phyloP scores from a whole-genome alignment of 2,113 vertebrate genomes.

The Cyanoliseus patagonus region DNA sequence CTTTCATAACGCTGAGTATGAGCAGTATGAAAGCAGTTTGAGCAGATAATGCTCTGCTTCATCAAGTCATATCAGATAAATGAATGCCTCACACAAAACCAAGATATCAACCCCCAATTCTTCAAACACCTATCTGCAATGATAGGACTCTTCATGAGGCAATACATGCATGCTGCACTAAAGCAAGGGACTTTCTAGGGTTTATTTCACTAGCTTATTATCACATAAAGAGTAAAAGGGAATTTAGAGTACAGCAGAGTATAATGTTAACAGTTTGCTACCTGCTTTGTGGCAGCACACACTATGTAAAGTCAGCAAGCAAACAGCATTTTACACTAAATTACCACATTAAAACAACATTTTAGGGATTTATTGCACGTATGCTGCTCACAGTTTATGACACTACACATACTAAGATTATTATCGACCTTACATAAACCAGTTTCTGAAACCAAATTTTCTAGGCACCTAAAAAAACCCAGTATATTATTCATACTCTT shows the following conservation, averaged over 20 bases:
- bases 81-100: neutral
- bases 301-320: neutral
- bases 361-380: neutral
- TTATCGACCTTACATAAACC: accelerated
- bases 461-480: neutral
- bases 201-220: neutral
- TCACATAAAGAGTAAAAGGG: neutral
- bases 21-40: neutral
- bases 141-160: neutral
- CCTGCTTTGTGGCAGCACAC: neutral
- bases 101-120: neutral
- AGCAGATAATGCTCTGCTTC: neutral
- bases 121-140: neutral
- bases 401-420: accelerated
- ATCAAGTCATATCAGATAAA: neutral
- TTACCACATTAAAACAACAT: neutral
- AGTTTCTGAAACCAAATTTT: neutral
- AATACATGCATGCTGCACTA: neutral
- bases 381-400: accelerated
- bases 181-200: neutral
- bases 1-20: neutral
- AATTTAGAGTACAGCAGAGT: neutral
- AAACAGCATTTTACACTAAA: neutral
- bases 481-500: neutral
- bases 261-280: neutral